Conservation (phyloP, 1,140 invertebrate species). For the Drosophila ironensis region DNA sequence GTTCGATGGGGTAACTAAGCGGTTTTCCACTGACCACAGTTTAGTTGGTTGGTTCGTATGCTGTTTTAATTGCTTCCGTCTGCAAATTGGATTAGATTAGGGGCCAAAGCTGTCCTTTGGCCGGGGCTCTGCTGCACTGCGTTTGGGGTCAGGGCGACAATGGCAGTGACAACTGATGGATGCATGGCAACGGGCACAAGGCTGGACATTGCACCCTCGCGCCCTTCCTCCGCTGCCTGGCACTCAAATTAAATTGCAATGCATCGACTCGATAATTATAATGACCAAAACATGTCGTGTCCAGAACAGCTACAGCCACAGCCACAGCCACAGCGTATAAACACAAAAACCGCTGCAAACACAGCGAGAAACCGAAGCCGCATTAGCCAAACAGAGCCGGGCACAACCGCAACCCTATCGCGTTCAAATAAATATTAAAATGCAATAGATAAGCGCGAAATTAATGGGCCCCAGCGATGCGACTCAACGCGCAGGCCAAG, state of each 20-base stretch:
- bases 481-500: slow-evolving; percentile 4
- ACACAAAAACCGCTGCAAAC: background rate
- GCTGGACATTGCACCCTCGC: slow-evolving; percentile 17
- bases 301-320: slow-evolving; percentile 7
- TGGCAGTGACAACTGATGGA: slow-evolving; percentile 14
- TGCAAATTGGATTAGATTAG: slow-evolving; percentile 40
- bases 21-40: slow-evolving; percentile 17
- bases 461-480: slow-evolving; percentile 47
- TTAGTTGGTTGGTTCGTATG: slow-evolving; percentile 11
- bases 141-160: background rate
- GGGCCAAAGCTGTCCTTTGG: slow-evolving; percentile 16
- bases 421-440: slow-evolving; percentile 63
- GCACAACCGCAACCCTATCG: slow-evolving; percentile 33
- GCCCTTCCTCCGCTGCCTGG: slow-evolving; percentile 1
- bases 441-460: slow-evolving; percentile 65
- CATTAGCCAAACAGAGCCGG: slow-evolving; percentile 34
- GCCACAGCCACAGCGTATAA: background rate
- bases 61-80: slow-evolving; percentile 35
- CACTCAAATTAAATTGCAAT: slow-evolving; percentile 61
- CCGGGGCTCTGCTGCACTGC: background rate
- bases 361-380: slow-evolving; percentile 13
- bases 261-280: slow-evolving; percentile 56
- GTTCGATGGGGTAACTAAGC: slow-evolving; percentile 28
- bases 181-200: slow-evolving; percentile 9
- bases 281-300: slow-evolving; percentile 74